These are phyloP conservation scores for Machimus atricapillus DNA, from an alignment of 2,888 invertebrate genomes.

Conservation along the genomic window DNA sequence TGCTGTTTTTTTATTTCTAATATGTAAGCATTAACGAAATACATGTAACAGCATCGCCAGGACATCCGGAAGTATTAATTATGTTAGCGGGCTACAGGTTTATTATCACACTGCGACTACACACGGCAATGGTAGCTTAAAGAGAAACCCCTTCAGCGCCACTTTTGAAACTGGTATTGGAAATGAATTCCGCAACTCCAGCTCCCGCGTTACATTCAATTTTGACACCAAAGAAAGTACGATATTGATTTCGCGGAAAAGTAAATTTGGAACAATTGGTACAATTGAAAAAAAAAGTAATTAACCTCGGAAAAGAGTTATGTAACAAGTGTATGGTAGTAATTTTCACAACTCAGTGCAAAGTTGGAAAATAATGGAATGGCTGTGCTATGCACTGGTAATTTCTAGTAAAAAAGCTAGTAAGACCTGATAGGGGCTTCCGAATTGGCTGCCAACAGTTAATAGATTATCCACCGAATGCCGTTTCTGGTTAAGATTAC, in stretches of 20 bases:
- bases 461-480: conserved; percentile 48
- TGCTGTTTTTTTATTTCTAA: neutral
- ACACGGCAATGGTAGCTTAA: neutral
- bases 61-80: neutral
- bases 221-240: neutral
- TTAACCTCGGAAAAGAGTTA: neutral
- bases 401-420: neutral
- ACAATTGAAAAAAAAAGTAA: neutral
- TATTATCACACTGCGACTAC: neutral
- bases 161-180: neutral
- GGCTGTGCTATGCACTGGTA: neutral
- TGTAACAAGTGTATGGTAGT: neutral
- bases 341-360: neutral
- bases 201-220: neutral
- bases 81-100: neutral
- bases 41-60: neutral
- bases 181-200: neutral
- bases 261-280: neutral
- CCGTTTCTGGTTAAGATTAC: conserved; percentile 44
- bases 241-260: neutral
- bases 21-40: neutral
- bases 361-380: neutral
- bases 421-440: conserved; percentile 41
- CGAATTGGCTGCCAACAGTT: conserved; percentile 42
- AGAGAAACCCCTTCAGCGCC: neutral